Evolutionary conservation across 2,888 invertebrate species (phyloP).

Genomic region (Leucophenga maculata): DNA sequence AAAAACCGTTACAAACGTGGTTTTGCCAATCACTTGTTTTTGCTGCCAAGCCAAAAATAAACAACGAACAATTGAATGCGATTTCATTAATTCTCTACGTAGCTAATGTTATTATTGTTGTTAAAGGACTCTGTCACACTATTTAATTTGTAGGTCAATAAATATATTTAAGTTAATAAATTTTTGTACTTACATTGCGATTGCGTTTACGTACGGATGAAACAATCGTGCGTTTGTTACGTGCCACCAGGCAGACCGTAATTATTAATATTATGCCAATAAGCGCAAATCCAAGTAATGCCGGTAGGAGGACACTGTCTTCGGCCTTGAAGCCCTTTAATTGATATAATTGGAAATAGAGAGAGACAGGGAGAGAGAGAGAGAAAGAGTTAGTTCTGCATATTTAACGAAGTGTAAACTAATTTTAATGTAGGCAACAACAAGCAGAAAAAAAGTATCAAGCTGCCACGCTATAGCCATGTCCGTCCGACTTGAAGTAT

Average conservation of each 20-base stretch:
- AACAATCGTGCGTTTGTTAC: conserved; percentile 70
- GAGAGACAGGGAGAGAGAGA: conserved; percentile 17
- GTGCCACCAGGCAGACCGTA: conserved; percentile 75
- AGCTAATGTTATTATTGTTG: too few species aligned
- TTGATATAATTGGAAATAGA: conserved; percentile 19
- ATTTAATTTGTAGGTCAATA: too few species aligned
- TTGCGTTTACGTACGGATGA: conserved; percentile 70
- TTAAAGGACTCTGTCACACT: too few species aligned
- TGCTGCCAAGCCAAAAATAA: too few species aligned
- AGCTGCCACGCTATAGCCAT: too few species aligned
- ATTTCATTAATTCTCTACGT: too few species aligned
- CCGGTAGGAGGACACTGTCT: conserved; percentile 76
- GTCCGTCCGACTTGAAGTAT: too few species aligned
- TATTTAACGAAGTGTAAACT: neutral
- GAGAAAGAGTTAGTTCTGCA: conserved; percentile 13
- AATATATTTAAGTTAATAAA: too few species aligned
- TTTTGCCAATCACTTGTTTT: too few species aligned
- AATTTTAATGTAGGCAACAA: neutral
- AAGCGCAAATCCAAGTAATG: conserved; percentile 73
- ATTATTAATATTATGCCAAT: conserved; percentile 74
- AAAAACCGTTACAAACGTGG: too few species aligned
- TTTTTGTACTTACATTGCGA: conserved; percentile 66
- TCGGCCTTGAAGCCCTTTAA: conserved; percentile 76
- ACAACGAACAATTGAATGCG: too few species aligned
- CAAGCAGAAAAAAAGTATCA: neutral